phyloP scores from a whole-genome alignment of 1,140 invertebrate genomes.

The Parasteatoda tepidariorum region DNA sequence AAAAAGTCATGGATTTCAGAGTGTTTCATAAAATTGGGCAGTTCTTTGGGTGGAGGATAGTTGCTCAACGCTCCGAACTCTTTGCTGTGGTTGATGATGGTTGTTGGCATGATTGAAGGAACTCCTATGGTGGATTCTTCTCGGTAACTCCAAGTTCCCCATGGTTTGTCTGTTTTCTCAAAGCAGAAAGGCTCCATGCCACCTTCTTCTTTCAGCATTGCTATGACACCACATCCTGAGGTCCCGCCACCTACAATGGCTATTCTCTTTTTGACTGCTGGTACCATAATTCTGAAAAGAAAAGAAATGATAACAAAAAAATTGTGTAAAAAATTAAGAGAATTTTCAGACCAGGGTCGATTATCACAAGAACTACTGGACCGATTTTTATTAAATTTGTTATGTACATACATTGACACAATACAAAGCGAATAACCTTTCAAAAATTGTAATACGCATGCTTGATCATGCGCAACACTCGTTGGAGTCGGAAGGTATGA shows the following conservation, averaged over 20 bases:
- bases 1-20: not conserved
- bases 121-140: slow-evolving; percentile 60
- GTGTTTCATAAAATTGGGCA: slow-evolving; percentile 8
- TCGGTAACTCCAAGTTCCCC: slow-evolving; percentile 72
- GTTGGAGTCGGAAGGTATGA: no score
- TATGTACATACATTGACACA: no score
- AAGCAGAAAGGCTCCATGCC: slow-evolving; percentile 18
- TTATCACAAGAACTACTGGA: no score
- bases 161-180: slow-evolving; percentile 66
- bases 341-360: no score
- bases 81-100: slow-evolving; percentile 37
- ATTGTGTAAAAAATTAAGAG: no score
- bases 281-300: no score
- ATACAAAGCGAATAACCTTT: no score
- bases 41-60: slow-evolving; percentile 4
- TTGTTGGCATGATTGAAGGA: not conserved
- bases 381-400: no score
- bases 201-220: slow-evolving; percentile 22
- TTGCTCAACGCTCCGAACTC: slow-evolving; percentile 9
- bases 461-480: no score
- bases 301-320: no score
- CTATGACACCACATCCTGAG: not conserved
- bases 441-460: no score
- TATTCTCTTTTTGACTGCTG: slow-evolving; percentile 10
- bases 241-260: slow-evolving; percentile 11